Conservation (phyloP, 2,888 invertebrate species). For the Rotaria sp. region DNA sequence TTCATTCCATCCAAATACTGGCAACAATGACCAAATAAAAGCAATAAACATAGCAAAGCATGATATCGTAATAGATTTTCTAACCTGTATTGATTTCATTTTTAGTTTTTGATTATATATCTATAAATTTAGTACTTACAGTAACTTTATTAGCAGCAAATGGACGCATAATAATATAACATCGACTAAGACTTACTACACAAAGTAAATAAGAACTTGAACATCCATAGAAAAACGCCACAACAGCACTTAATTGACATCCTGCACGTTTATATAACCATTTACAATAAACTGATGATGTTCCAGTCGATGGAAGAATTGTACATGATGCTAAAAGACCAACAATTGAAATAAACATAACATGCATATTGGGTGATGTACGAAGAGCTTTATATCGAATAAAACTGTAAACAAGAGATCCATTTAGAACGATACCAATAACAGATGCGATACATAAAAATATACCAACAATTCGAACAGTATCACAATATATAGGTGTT, state of each 20-base stretch:
- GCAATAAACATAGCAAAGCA: background rate
- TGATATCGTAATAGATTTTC: background rate
- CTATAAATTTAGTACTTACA: background rate
- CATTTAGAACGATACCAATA: background rate
- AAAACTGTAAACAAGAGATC: background rate
- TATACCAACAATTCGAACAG: background rate
- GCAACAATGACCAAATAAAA: background rate
- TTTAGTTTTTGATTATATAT: background rate
- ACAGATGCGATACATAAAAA: background rate
- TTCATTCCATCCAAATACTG: constrained; percentile 5
- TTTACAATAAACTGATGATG: background rate
- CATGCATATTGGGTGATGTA: background rate
- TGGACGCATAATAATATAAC: background rate
- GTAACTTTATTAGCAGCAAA: background rate
- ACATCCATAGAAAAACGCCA: background rate
- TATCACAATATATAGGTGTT: background rate
- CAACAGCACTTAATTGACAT: background rate
- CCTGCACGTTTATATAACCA: background rate
- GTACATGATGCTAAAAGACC: background rate
- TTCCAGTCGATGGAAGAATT: background rate
- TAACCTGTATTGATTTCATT: background rate
- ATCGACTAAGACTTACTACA: background rate
- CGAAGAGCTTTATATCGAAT: background rate
- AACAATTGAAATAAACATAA: background rate
- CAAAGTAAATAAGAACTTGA: background rate